Conservation (phyloP, 2,113 vertebrate genomes). For the Antigone vipio region DNA sequence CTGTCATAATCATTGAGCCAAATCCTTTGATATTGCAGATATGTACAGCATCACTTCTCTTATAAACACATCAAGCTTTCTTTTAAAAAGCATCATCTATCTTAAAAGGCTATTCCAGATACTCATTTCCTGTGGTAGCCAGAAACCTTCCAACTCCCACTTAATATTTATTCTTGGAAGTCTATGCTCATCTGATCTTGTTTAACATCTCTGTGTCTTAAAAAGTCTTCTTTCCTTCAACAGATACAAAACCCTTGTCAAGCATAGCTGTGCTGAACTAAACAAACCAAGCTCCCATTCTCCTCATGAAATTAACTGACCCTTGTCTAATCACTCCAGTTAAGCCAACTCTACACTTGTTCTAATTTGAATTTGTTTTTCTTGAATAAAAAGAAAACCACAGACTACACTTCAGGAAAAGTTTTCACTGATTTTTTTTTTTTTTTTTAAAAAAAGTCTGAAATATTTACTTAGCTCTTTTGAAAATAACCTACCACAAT, state of each 20-base stretch:
- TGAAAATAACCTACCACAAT: background rate
- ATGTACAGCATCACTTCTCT: background rate
- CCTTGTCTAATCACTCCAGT: background rate
- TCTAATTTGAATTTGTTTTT: background rate
- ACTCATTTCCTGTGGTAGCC: background rate
- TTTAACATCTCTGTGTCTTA: background rate
- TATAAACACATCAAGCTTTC: background rate
- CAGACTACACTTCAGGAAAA: background rate
- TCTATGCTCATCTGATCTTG: background rate
- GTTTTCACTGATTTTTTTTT: background rate
- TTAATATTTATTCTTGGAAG: background rate
- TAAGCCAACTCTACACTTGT: background rate
- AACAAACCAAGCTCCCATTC: background rate
- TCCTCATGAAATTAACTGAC: background rate
- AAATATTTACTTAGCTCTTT: background rate
- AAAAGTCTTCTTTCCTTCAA: background rate
- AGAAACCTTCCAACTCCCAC: background rate
- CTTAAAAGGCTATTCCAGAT: background rate
- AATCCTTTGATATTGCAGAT: background rate
- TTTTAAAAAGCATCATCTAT: background rate
- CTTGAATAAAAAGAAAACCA: background rate
- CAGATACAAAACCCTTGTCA: background rate
- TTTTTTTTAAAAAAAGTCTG: background rate
- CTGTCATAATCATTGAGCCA: background rate
- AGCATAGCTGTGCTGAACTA: background rate